These are phyloP conservation scores for Diabrotica undecimpunctata DNA, from an alignment of 1,140 invertebrate species.

Conservation along the genomic window DNA sequence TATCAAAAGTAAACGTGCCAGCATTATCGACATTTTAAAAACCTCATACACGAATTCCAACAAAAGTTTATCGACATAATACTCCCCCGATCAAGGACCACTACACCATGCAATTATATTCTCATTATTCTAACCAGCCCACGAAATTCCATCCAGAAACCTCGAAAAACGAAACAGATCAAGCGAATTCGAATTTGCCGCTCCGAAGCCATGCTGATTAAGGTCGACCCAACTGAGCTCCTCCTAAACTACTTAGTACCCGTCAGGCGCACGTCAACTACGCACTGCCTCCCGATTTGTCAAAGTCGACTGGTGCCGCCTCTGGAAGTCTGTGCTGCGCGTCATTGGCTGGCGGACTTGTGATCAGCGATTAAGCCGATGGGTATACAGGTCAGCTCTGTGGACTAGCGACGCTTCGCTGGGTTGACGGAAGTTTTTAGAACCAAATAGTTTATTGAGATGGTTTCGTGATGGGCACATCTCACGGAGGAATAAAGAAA, in stretches of 20 bases:
- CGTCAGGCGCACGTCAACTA: constrained; percentile 44
- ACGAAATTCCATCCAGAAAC: constrained; percentile 12
- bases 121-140: constrained; percentile 5
- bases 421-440: constrained; percentile 21
- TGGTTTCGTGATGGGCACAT: constrained; percentile 23
- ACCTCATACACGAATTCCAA: background rate
- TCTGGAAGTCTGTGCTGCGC: constrained; percentile 28
- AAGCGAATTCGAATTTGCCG: constrained; percentile 43
- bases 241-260: constrained; percentile 47
- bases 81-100: constrained; percentile 4
- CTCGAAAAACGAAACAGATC: constrained; percentile 1
- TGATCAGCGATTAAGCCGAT: constrained; percentile 43
- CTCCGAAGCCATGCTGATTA: constrained; percentile 46
- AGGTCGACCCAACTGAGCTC: constrained; percentile 44
- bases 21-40: background rate
- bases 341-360: constrained; percentile 42
- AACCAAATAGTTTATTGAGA: constrained; percentile 34
- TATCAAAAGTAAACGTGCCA: background rate
- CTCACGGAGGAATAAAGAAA: constrained; percentile 11
- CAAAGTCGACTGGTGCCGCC: constrained; percentile 43
- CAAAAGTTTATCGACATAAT: background rate
- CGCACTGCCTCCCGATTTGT: constrained; percentile 46
- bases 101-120: constrained; percentile 11
- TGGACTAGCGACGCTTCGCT: constrained; percentile 41
- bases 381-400: constrained; percentile 33